Percentiles rank a stretch among this genome's conserved stretches.
Conservation (phyloP, 1,140 invertebrate species). For the Andrena cerasifolii region DNA sequence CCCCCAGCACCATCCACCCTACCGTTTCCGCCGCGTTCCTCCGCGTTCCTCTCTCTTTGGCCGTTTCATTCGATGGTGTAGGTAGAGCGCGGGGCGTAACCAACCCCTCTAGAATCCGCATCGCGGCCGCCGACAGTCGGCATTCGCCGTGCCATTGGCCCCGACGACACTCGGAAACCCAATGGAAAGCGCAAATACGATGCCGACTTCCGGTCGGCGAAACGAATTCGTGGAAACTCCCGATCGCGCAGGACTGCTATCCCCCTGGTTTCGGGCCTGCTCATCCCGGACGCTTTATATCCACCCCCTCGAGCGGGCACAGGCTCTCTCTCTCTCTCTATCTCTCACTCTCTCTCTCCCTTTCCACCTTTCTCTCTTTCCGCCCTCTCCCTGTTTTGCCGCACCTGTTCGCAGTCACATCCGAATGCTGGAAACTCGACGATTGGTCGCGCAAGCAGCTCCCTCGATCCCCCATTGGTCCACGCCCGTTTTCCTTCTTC, state of each 20-base stretch:
- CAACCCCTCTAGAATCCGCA: conserved; percentile 73
- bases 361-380: conserved; percentile 31
- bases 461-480: conserved; percentile 59
- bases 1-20: background rate
- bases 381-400: conserved; percentile 16
- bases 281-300: conserved; percentile 44
- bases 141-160: conserved; percentile 80
- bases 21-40: background rate
- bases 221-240: conserved; percentile 75
- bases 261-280: conserved; percentile 24
- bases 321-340: conserved; percentile 31
- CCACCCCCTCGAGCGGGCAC: conserved; percentile 11
- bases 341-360: conserved; percentile 29
- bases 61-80: conserved; percentile 63
- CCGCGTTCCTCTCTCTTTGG: conserved; percentile 32
- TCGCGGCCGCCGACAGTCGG: conserved; percentile 75
- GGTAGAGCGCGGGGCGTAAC: conserved; percentile 75
- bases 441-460: conserved; percentile 60
- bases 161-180: conserved; percentile 78
- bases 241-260: conserved; percentile 70
- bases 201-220: conserved; percentile 73
- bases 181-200: conserved; percentile 81
- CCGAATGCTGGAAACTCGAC: conserved; percentile 72
- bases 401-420: conserved; percentile 72
- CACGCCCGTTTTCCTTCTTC: conserved; percentile 42